Evolutionary conservation across 2,113 vertebrate genomes (phyloP).

Genomic region (Dendropsophus ebraccatus): DNA sequence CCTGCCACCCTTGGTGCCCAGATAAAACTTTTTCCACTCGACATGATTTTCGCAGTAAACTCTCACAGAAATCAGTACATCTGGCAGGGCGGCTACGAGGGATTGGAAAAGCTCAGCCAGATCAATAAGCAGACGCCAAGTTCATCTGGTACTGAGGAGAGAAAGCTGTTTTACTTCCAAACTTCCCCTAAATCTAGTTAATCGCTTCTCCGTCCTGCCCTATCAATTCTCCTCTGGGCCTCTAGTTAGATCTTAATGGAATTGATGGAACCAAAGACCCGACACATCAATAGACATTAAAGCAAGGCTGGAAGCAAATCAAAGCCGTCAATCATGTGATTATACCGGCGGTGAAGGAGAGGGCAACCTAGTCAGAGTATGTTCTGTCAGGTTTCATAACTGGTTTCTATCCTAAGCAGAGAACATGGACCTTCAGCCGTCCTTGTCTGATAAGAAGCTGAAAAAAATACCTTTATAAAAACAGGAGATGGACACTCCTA

Average conservation of each 20-base stretch:
- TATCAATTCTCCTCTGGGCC: accelerated
- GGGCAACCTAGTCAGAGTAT: neutral
- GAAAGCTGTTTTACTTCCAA: constrained; percentile 32
- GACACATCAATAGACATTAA: constrained; percentile 34
- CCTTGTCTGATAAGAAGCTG: too few species aligned
- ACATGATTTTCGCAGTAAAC: neutral
- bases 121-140: neutral
- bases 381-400: neutral
- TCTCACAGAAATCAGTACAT: neutral
- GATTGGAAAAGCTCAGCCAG: neutral
- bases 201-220: constrained; percentile 8
- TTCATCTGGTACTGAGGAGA: constrained; percentile 14
- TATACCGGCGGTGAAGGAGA: neutral
- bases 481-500: too few species aligned
- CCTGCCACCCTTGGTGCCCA: neutral
- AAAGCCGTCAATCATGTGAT: constrained; percentile 3
- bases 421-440: neutral
- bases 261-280: neutral
- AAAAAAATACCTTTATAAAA: too few species aligned
- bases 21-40: neutral
- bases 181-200: constrained; percentile 46
- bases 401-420: neutral
- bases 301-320: neutral
- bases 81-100: neutral
- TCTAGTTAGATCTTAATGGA: neutral